A percentile compares a stretch with the other conserved stretches of the same genome.
phyloP scores from a whole-genome alignment of 2,888 invertebrate species.

The Eupithecia tripunctaria region DNA sequence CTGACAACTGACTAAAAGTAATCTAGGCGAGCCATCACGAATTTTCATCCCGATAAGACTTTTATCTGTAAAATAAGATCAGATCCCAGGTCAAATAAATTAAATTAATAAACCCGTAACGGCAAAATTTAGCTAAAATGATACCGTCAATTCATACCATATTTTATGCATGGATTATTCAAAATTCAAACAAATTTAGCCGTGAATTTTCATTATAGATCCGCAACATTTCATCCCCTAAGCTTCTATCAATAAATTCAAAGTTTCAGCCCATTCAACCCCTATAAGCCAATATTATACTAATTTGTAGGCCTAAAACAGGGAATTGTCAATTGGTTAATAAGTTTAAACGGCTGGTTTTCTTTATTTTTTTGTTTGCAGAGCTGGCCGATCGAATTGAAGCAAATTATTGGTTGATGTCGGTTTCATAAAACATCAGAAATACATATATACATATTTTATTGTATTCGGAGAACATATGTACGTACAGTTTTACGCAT shows the following conservation, averaged over 20 bases:
- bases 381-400: background rate
- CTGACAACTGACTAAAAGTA: too few relatives aligned
- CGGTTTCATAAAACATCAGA: too few relatives aligned
- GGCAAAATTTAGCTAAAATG: background rate
- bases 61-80: background rate
- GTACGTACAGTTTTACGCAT: too few relatives aligned
- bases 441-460: too few relatives aligned
- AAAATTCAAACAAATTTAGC: constrained; percentile 25
- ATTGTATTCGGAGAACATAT: too few relatives aligned
- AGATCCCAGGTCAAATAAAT: background rate
- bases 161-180: constrained; percentile 25
- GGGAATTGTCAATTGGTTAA: constrained; percentile 1
- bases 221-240: constrained; percentile 52
- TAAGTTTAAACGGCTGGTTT: constrained; percentile 13
- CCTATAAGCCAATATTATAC: constrained; percentile 48
- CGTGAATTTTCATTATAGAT: constrained; percentile 43
- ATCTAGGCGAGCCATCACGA: too few relatives aligned
- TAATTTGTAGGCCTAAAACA: constrained; percentile 52
- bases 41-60: too few relatives aligned
- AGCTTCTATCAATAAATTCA: constrained; percentile 61
- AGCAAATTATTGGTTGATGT: too few relatives aligned
- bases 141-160: constrained; percentile 6
- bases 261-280: constrained; percentile 53
- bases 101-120: background rate
- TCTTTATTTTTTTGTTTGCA: background rate